A percentile compares a stretch with the other conserved stretches of the same genome.
These are phyloP conservation scores for Trissolcus japonicus DNA, from an alignment of 2,888 invertebrate genomes.

Conservation along the genomic window DNA sequence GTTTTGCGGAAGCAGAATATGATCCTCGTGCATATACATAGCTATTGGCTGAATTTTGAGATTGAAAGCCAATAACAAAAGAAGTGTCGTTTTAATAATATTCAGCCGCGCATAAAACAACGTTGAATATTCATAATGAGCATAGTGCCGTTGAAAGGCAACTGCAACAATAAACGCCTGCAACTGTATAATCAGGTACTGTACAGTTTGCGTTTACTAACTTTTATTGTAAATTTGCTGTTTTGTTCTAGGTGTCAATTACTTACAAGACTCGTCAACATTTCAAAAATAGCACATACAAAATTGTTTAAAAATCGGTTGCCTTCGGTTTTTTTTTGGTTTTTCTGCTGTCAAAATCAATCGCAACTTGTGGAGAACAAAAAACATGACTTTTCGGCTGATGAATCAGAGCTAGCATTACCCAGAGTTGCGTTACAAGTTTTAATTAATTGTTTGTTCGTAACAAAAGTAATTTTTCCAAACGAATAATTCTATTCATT, in stretches of 20 bases:
- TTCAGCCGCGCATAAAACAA: slow-evolving; percentile 34
- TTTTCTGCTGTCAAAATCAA: no score
- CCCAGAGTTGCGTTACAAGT: background rate
- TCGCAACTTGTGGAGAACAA: no score
- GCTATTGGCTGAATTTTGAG: slow-evolving; percentile 27
- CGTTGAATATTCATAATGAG: slow-evolving; percentile 53
- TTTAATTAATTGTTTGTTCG: background rate
- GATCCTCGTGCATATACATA: background rate
- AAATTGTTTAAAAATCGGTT: background rate
- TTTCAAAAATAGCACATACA: background rate
- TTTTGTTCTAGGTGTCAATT: slow-evolving; percentile 28
- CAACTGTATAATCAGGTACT: slow-evolving; percentile 40
- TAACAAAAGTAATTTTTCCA: background rate
- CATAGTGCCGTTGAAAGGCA: slow-evolving; percentile 26
- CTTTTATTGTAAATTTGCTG: slow-evolving; percentile 27
- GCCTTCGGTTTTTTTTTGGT: no score
- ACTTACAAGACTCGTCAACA: slow-evolving; percentile 17
- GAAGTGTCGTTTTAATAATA: slow-evolving; percentile 33
- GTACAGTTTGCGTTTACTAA: slow-evolving; percentile 38
- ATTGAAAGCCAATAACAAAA: slow-evolving; percentile 12
- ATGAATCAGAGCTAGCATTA: no score
- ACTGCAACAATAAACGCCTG: slow-evolving; percentile 40
- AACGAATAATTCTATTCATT: background rate
- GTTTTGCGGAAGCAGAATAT: no score
- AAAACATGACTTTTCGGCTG: no score